These are phyloP conservation scores for Lanius ludovicianus DNA, from an alignment of 2,113 vertebrate species.

Conservation along the genomic window DNA sequence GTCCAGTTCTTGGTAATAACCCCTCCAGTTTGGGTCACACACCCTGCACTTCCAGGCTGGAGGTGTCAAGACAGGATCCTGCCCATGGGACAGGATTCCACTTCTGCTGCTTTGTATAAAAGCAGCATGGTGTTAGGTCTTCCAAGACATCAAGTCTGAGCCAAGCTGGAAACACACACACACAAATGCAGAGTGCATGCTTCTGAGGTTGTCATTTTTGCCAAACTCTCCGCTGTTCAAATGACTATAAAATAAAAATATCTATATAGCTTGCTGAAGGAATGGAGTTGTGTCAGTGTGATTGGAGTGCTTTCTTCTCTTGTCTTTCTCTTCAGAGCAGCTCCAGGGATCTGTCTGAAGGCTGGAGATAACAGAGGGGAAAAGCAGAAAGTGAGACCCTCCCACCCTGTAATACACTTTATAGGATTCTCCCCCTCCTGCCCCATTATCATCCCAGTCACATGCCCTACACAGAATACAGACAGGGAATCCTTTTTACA, in stretches of 20 bases:
- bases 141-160: neutral
- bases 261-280: constrained; percentile 44
- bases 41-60: neutral
- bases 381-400: neutral
- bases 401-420: neutral
- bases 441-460: neutral
- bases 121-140: neutral
- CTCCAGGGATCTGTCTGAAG: neutral
- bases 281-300: neutral
- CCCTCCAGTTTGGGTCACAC: neutral
- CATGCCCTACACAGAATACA: neutral
- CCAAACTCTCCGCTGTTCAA: constrained; percentile 23
- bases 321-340: neutral
- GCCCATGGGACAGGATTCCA: neutral
- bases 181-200: neutral
- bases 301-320: neutral
- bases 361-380: neutral
- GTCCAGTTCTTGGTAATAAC: neutral
- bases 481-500: neutral
- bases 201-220: neutral
- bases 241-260: constrained; percentile 45
- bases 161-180: neutral
- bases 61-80: neutral
- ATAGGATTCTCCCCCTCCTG: neutral
- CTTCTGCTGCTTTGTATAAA: neutral